Evolutionary conservation across 1,140 invertebrate genomes (phyloP), one percentile per base, ranked within the genome.

Genomic region (Mycetomoellerius zeteki): DNA sequence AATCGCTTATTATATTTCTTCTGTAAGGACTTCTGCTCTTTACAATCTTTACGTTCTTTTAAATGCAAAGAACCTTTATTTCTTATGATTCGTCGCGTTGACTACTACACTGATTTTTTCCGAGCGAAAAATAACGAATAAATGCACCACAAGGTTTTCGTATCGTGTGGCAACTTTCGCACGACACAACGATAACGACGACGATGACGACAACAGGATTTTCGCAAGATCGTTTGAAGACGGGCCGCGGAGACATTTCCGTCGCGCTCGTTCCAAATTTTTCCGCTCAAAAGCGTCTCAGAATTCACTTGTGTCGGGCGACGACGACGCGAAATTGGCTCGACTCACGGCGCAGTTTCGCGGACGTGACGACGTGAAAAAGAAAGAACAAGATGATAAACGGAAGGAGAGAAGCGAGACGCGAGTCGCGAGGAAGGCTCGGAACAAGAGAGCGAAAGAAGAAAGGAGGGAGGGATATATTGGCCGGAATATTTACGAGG

Each of bases 401-500:
- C 69, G 72, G 72, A 85, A 86, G 60, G 84, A 65, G 60, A 64
- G 75, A 30, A 80, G 75, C 50, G 21, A 37, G 62, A 80, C 73
- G 58, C 14, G 75, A n/a, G n/a, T n/a, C n/a, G n/a, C n/a, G 33
- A 50, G 33, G 21, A 65, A 30, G 50, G 47, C 14, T 3, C 43
- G 84, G 75, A 78, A 81, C 56, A 86, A 77, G 75, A 78, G 75
- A 64, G 50, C 43, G 75, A 86, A 56, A 80, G 84, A 78, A 52
- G 56, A 54, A 72, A 27, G n/a, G 3, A 2, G 24, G 19, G 19
- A 4, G 19, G 21, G 30, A 30, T 72, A 75, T 77, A 60, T 89
- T 88, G 58, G 76, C 65, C 71, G 7, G 87, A 89, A 89, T 89
- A 88, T 89, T 89, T 89, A 89, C 80, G 72, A 89, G 86, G 21